These are phyloP conservation scores for Dendrolimus houi DNA, from an alignment of 2,888 invertebrate species.

Conservation along the genomic window DNA sequence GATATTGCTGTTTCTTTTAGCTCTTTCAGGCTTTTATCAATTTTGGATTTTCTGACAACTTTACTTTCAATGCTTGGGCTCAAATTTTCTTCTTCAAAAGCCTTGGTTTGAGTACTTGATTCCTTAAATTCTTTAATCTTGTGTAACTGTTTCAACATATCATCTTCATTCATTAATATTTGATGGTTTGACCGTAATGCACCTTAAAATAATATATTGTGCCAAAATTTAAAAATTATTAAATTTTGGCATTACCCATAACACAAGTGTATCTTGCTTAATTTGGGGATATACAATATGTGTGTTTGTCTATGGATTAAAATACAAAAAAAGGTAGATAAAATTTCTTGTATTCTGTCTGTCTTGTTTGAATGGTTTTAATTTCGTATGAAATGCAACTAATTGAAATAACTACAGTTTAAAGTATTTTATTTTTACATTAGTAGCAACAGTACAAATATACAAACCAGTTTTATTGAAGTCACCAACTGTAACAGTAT, in stretches of 20 bases:
- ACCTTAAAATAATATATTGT: no score
- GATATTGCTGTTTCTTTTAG: constrained; percentile 57
- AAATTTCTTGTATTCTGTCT: no score
- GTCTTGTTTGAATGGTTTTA: no score
- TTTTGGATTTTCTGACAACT: constrained; percentile 20
- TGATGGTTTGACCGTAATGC: neutral
- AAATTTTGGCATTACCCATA: no score
- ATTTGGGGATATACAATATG: no score
- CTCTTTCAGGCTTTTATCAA: constrained; percentile 47
- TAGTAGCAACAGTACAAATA: neutral
- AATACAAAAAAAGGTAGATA: no score
- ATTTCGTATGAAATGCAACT: no score
- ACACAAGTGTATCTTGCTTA: no score
- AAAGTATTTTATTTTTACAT: no score
- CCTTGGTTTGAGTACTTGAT: constrained; percentile 11
- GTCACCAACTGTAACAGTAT: constrained; percentile 37
- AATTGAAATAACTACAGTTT: no score
- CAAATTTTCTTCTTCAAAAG: neutral
- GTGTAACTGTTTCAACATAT: constrained; percentile 29
- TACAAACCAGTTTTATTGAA: constrained; percentile 28
- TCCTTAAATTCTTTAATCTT: constrained; percentile 27
- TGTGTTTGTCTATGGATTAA: no score
- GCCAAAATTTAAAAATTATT: no score
- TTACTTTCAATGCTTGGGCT: neutral
- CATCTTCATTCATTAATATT: constrained; percentile 19